Conservation (phyloP, 2,888 invertebrate genomes). For the Lymantria dispar region DNA sequence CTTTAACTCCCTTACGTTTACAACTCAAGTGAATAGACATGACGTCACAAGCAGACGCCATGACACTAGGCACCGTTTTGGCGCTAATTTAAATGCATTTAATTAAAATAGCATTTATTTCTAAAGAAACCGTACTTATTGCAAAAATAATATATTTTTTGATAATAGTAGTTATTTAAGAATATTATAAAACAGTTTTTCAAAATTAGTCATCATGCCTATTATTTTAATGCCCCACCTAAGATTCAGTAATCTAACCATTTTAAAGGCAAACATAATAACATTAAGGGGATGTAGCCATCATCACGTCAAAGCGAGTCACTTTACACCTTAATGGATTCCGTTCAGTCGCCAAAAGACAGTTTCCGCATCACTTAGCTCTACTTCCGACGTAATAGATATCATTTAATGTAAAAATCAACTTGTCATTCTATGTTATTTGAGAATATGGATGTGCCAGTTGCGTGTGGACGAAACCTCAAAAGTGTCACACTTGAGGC, state of each 20-base stretch:
- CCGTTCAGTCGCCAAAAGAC: constrained; percentile 65
- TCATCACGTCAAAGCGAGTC: constrained; percentile 62
- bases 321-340: constrained; percentile 72
- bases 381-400: constrained; percentile 77
- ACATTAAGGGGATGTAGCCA: constrained; percentile 35
- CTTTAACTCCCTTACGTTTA: no score
- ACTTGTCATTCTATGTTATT: constrained; percentile 53
- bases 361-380: constrained; percentile 75
- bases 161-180: no score
- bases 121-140: no score
- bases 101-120: no score
- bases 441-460: constrained; percentile 41
- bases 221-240: no score
- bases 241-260: background rate
- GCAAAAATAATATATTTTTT: no score
- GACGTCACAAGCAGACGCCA: no score
- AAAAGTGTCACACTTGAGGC: constrained; percentile 31
- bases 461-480: constrained; percentile 43
- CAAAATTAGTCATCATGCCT: no score
- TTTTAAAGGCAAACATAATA: constrained; percentile 25
- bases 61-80: no score
- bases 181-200: no score
- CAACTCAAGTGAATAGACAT: no score
- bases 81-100: no score
- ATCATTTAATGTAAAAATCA: constrained; percentile 70